Conservation (phyloP, 2,113 vertebrate species). For the Leptocoma aspasia region DNA sequence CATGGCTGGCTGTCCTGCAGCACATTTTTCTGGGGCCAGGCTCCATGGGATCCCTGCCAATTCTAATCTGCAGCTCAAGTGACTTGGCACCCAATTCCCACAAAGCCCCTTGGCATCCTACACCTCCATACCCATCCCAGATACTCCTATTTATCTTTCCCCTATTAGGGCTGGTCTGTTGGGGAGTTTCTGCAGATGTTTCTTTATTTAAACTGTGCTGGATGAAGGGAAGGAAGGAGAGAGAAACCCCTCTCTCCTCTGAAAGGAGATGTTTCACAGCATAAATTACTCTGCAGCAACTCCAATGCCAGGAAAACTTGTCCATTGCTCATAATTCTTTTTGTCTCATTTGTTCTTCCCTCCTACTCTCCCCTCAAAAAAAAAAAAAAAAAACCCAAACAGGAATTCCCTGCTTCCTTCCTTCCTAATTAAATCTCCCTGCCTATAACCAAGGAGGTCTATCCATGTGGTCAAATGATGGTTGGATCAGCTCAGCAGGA, state of each 20-base stretch:
- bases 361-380: neutral
- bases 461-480: neutral
- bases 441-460: neutral
- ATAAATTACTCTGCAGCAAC: neutral
- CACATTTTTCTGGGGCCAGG: neutral
- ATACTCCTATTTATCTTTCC: neutral
- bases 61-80: neutral
- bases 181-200: constrained; percentile 42
- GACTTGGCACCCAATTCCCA: neutral
- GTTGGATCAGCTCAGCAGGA: constrained; percentile 27
- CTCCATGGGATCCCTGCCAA: neutral
- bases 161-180: neutral
- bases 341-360: constrained; percentile 26
- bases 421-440: constrained; percentile 59
- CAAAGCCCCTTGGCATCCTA: neutral
- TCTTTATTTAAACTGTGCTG: constrained; percentile 62
- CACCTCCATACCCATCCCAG: neutral
- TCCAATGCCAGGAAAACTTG: constrained; percentile 37
- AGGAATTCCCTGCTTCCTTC: constrained; percentile 69
- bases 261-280: constrained; percentile 55
- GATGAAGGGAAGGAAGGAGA: constrained; percentile 54
- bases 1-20: neutral
- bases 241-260: neutral
- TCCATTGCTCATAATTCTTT: constrained; percentile 5
- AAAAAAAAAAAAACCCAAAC: neutral